A percentile compares a stretch with the other conserved stretches of the same genome.
These are phyloP conservation scores for Rhinichthys osculus DNA, from an alignment of 2,797 vertebrate species.

Conservation along the genomic window DNA sequence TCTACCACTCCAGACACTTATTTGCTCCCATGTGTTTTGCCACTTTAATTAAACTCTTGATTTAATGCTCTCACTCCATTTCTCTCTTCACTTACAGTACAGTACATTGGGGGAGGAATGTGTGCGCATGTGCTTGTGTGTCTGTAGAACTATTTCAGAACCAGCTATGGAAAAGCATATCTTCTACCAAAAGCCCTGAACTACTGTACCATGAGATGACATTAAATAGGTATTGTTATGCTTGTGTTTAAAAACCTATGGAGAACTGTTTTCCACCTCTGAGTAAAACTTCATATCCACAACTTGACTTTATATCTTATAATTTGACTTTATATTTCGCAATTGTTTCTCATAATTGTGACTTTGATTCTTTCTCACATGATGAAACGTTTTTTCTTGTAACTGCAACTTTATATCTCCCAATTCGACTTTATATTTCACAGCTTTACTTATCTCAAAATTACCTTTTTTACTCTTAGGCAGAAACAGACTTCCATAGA, in stretches of 20 bases:
- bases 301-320: not conserved
- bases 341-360: not conserved
- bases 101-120: conserved; percentile 4
- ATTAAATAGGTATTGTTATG: not conserved
- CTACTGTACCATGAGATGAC: not conserved
- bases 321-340: not conserved
- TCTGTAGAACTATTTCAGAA: not conserved
- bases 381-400: not conserved
- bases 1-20: conserved; percentile 54
- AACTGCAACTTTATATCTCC: not conserved
- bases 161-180: not conserved
- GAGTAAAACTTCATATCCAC: not conserved
- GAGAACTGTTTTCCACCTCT: not conserved
- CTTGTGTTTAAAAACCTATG: not conserved
- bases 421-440: not conserved
- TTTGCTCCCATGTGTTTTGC: conserved; percentile 56
- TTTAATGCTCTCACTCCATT: conserved; percentile 60
- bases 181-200: not conserved
- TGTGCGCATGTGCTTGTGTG: conserved; percentile 19
- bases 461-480: not conserved
- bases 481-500: not conserved
- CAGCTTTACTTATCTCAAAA: not conserved
- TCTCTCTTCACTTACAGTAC: conserved; percentile 39
- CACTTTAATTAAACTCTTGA: conserved; percentile 67
- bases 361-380: not conserved